Evolutionary conservation across 2,113 vertebrate genomes (phyloP), one percentile per base, ranked within the genome.

Genomic region (Gasterosteus nipponicus): DNA sequence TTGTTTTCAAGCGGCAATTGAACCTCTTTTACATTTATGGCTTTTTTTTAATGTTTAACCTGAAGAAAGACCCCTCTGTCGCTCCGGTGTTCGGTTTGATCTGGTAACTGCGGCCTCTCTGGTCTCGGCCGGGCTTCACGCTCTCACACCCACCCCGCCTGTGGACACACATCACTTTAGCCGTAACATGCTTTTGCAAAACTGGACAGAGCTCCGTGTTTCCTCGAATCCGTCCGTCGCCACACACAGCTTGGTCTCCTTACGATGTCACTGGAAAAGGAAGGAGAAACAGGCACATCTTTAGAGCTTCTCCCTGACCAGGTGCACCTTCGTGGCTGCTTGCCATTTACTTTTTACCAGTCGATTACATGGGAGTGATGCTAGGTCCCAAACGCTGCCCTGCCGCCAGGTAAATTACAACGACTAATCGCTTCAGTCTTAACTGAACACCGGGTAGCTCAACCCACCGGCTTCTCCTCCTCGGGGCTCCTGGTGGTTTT

Each of bases 311-410:
- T 63, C 56, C 51, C 29, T 49, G n/a, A 59, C 51, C 63, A 75
- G 69, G 67, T 79, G 76, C 78, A 64, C 80, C 69, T 77, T 73
- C 42, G 70, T 65, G 69, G 72, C 44, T 4, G n/a, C 35, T 58
- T 31, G 53, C 68, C 78, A 42, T 80, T 84, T 70, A 47, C 61
- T 80, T 60, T 49, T 80, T 79, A 69, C 64, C 57, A 29, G 22
- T 26, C 1, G 22, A 26, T 26, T 26, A 26, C 22, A 26, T 26
- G 22, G 1, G n/a, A n/a, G 22, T 26, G 22, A 26, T 26, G 22
- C 22, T 26, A 26, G 22, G 22, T 26, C 22, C 22, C 22, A 26
- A 26, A 26, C 22, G 22, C 22, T 26, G 22, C 22, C 22, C 22
- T 26, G 22, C 22, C 22, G 22, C 22, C 22, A 26, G 7, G 4